These are phyloP conservation scores for Psephotus haematonotus DNA, from an alignment of 2,113 vertebrate genomes.

Conservation along the genomic window DNA sequence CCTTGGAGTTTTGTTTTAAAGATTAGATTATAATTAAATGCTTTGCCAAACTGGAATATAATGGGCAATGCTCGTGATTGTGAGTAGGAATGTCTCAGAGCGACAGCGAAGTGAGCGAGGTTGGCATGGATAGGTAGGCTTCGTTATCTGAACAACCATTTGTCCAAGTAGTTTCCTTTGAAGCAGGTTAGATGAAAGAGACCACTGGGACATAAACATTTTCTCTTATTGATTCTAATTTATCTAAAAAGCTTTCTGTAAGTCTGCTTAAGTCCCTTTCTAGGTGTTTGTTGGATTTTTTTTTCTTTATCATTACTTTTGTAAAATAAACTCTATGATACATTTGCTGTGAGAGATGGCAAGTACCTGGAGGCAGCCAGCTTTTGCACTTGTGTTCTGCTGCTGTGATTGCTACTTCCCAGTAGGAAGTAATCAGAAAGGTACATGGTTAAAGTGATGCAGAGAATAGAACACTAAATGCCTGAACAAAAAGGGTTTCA, in stretches of 20 bases:
- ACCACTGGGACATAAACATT: neutral
- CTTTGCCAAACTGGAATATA: neutral
- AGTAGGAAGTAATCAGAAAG: neutral
- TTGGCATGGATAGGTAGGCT: neutral
- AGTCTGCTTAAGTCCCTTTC: neutral
- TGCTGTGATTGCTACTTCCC: neutral
- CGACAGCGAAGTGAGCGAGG: neutral
- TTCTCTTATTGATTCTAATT: neutral
- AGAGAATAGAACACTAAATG: neutral
- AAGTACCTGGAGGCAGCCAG: neutral
- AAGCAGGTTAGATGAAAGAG: neutral
- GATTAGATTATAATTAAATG: neutral
- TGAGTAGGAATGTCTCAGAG: neutral
- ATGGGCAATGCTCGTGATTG: neutral
- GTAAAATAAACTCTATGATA: neutral
- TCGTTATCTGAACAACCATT: neutral
- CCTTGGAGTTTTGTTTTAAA: neutral
- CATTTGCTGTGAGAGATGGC: neutral
- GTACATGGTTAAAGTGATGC: neutral
- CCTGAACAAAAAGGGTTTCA: neutral
- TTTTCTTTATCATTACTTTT: neutral
- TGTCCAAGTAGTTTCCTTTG: neutral
- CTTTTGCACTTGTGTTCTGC: neutral
- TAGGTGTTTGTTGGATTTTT: neutral
- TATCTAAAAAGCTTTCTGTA: neutral